A percentile compares a stretch with the other conserved stretches of the same genome.
Evolutionary conservation across 2,113 vertebrate species (phyloP).

Genomic region (Myocastor coypus): DNA sequence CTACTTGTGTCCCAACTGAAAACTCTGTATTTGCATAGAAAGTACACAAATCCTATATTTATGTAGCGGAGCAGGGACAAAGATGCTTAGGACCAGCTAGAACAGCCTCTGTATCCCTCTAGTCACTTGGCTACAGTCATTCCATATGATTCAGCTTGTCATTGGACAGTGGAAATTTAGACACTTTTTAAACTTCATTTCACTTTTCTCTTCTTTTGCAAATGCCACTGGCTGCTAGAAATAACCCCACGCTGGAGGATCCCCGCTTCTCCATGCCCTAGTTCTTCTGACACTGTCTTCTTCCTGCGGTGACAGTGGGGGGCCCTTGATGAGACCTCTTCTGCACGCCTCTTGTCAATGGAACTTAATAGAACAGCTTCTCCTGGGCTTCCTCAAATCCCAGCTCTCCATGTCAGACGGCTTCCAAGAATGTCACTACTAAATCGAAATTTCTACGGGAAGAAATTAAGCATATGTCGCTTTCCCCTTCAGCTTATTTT

Average conservation of each 20-base stretch:
- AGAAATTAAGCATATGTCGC: constrained; percentile 75
- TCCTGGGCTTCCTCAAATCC: constrained; percentile 42
- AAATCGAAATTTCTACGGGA: constrained; percentile 74
- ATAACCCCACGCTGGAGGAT: not conserved
- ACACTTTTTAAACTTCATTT: constrained; percentile 31
- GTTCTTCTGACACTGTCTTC: not conserved
- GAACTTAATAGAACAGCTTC: constrained; percentile 60
- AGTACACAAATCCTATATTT: constrained; percentile 17
- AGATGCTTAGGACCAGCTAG: not conserved
- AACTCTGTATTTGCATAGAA: not conserved
- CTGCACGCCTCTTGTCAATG: constrained; percentile 42
- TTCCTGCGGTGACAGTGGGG: not conserved
- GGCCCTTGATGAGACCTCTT: not conserved
- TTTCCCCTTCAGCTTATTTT: constrained; percentile 72
- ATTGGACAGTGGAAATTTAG: constrained; percentile 11
- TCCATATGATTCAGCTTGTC: constrained; percentile 35
- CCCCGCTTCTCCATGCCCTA: constrained; percentile 33
- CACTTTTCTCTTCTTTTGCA: constrained; percentile 36
- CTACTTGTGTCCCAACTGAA: not conserved
- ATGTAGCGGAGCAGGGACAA: not conserved
- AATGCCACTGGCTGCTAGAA: constrained; percentile 8
- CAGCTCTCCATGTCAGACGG: constrained; percentile 58
- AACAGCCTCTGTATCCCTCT: constrained; percentile 41
- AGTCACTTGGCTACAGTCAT: not conserved
- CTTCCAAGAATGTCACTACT: constrained; percentile 67